phyloP scores from a whole-genome alignment of 2,113 vertebrate species.

The Serinus canaria region DNA sequence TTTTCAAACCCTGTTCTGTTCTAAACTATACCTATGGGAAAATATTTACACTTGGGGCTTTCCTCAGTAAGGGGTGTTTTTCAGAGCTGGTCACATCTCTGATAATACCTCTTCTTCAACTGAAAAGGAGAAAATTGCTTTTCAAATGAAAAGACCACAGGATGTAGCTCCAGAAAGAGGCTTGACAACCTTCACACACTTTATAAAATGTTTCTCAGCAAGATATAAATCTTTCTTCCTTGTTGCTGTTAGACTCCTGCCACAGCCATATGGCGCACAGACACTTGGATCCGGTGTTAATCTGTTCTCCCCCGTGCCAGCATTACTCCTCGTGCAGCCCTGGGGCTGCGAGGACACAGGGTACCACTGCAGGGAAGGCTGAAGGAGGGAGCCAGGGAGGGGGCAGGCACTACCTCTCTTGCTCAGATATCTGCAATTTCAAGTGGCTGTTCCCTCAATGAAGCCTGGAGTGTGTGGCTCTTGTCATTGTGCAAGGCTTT shows the following conservation, averaged over 20 bases:
- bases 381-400: neutral
- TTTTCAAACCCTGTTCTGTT: neutral
- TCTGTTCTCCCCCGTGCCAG: neutral
- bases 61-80: neutral
- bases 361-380: neutral
- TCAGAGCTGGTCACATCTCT: neutral
- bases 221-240: neutral
- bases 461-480: neutral
- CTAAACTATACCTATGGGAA: neutral
- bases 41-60: neutral
- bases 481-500: neutral
- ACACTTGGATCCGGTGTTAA: neutral
- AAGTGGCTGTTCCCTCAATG: neutral
- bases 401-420: neutral
- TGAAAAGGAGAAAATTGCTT: neutral
- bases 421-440: neutral
- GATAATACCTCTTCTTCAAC: neutral
- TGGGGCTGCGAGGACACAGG: neutral
- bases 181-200: neutral
- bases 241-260: neutral
- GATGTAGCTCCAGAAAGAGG: neutral
- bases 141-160: neutral
- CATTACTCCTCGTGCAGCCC: neutral
- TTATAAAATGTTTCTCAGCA: neutral
- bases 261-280: neutral